These are phyloP conservation scores for Phorcus lineatus DNA, from an alignment of 2,888 invertebrate species.

Conservation along the genomic window DNA sequence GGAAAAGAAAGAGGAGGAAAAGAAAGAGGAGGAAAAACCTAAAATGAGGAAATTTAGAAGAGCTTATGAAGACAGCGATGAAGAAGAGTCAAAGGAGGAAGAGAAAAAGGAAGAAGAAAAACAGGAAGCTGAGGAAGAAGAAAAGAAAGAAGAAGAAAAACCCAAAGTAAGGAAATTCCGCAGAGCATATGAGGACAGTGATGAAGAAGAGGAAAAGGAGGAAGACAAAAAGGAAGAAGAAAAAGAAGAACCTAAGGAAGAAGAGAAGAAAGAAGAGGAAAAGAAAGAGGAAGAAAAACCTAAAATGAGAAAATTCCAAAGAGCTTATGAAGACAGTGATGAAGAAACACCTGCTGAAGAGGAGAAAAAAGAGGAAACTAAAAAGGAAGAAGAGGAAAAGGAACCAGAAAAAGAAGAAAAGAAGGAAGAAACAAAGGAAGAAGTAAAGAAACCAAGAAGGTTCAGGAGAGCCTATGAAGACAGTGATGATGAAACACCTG, in stretches of 20 bases:
- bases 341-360: constrained; percentile 15
- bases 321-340: constrained; percentile 27
- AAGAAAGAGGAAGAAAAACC: background rate
- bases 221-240: background rate
- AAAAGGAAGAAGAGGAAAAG: background rate
- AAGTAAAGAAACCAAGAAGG: background rate
- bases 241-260: background rate
- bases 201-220: background rate
- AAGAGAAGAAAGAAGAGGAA: background rate
- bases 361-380: background rate
- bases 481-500: constrained; percentile 3
- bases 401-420: background rate
- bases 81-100: background rate
- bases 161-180: background rate
- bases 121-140: background rate
- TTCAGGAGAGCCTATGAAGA: constrained; percentile 23
- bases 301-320: background rate
- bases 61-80: constrained; percentile 8
- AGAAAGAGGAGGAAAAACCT: background rate
- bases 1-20: background rate
- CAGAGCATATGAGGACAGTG: constrained; percentile 2
- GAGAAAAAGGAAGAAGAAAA: background rate
- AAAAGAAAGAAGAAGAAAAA: background rate
- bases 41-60: background rate
- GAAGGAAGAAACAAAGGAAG: background rate